A percentile compares a stretch with the other conserved stretches of the same genome.
These are phyloP conservation scores for Sweltsa coloradensis DNA, from an alignment of 1,140 invertebrate genomes.

Conservation along the genomic window DNA sequence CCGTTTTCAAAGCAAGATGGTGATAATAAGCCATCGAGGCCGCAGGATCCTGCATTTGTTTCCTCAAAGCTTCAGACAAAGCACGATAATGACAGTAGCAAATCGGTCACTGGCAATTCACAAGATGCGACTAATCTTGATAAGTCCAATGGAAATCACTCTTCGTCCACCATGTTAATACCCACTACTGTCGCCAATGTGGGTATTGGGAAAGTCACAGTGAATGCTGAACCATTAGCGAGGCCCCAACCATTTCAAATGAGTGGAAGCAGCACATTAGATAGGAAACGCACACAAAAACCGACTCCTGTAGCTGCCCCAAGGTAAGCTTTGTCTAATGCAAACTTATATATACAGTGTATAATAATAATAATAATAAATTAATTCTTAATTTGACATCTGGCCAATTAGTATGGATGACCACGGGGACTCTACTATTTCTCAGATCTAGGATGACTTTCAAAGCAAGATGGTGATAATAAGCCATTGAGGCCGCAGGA, in stretches of 20 bases:
- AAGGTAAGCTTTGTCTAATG: no score
- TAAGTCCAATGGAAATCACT: background rate
- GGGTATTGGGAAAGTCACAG: background rate
- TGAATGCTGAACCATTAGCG: background rate
- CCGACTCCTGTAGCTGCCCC: conserved; percentile 9
- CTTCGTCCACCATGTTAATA: background rate
- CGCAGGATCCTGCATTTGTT: no score
- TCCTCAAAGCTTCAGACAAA: no score
- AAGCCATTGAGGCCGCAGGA: background rate
- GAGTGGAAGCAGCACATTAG: background rate
- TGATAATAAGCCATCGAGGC: background rate
- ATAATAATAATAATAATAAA: no score
- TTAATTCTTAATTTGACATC: background rate
- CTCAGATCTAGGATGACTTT: background rate
- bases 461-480: conserved; percentile 1
- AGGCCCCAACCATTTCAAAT: background rate
- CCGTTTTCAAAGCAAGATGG: background rate
- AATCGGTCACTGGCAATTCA: background rate
- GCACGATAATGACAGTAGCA: background rate
- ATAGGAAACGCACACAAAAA: conserved; percentile 5
- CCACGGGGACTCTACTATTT: background rate
- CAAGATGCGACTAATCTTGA: background rate
- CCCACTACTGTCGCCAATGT: background rate
- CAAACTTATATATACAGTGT: no score
- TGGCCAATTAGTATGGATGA: background rate